Conservation (phyloP, 2,888 invertebrate species). For the Keiferia lycopersicella region DNA sequence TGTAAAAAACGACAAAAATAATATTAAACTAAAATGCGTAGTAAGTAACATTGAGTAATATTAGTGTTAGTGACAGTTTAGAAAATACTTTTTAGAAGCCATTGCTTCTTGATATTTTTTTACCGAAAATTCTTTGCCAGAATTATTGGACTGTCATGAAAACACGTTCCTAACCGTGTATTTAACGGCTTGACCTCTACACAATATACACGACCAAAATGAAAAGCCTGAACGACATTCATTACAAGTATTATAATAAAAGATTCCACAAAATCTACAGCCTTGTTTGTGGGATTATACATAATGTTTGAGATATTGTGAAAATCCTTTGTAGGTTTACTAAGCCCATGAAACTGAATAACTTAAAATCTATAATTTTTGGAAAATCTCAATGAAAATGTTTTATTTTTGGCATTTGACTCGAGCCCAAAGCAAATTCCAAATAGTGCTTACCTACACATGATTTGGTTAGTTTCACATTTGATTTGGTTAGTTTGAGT, state of each 20-base stretch:
- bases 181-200: neutral
- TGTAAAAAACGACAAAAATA: neutral
- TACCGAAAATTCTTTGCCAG: neutral
- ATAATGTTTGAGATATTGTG: too few species aligned
- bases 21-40: neutral
- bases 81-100: neutral
- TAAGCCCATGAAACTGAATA: too few species aligned
- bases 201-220: neutral
- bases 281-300: neutral
- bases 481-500: too few species aligned
- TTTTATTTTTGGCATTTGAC: too few species aligned
- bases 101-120: constrained; percentile 1
- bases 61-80: neutral
- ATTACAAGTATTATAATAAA: constrained; percentile 31
- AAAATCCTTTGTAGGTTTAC: too few species aligned
- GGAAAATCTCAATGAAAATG: too few species aligned
- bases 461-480: too few species aligned
- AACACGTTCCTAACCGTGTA: neutral
- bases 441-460: too few species aligned
- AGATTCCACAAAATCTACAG: constrained; percentile 16
- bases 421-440: too few species aligned
- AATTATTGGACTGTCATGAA: neutral
- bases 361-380: too few species aligned
- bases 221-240: constrained; percentile 15
- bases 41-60: neutral